Base-by-base conservation (phyloP, 2,888 invertebrate species). In the Bugulina stolonifera region DNA sequence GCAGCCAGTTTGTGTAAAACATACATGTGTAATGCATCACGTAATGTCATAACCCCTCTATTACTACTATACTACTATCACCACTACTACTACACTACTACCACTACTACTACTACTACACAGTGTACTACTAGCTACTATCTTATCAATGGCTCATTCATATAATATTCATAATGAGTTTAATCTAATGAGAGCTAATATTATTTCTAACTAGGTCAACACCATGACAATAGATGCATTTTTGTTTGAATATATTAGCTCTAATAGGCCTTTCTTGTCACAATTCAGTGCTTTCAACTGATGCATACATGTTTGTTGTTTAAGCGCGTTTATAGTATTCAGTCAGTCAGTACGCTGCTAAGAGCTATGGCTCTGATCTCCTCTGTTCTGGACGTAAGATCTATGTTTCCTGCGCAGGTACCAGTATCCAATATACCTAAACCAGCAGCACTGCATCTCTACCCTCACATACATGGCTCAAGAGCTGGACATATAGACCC, bases 401-500 rank as follows among this genome's bases (percentile, higher is more conserved):
- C n/a, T n/a, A 18, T 43, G 69, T 82, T 81, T 69, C 79, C 79
- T 72, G 75, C 35, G 3, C 70, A 54, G 70, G 52, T 70, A 3
- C 70, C 70, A 14, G 27, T 79, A 71, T 79, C 78, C 14, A 77
- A 55, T 75, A 74, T 78, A 14, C 79, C 81, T 22, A 77, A 80
- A 71, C 81, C 81, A 29, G 80, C 80, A 64, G 79, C 82, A 73
- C 76, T 82, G 5, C 80, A 81, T 74, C 78, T 82, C 69, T 81
- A 82, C 76, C 81, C 83, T 22, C 83, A 83, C 76, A 83, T 83
- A 58, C 82, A 83, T 74, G 82, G 82, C 54, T 77, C 80, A 35
- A 77, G 79, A 29, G 77, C 76, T 70, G 75, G 76, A 54, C 77
- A 73, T 74, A 73, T 43, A 3, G 43, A 71, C 70, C 69, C 69